A percentile compares a stretch with the other conserved stretches of the same genome.
Conservation (phyloP, 2,888 invertebrate genomes). For the Lasiommata megera region DNA sequence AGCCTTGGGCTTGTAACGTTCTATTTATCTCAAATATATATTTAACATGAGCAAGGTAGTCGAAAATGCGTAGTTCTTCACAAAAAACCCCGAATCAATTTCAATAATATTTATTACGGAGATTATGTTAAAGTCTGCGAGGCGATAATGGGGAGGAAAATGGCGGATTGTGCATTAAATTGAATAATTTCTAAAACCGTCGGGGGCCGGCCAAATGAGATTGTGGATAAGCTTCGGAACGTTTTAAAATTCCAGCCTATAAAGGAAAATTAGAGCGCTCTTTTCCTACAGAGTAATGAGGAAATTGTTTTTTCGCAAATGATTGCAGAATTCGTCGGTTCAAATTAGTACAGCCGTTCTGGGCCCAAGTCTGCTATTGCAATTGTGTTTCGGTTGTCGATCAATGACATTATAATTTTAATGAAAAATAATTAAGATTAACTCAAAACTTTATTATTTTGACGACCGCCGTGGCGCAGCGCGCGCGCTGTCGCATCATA, state of each 20-base stretch:
- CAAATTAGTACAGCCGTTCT: no score
- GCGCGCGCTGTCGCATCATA: no score
- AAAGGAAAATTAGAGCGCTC: conserved; percentile 25
- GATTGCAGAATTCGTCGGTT: not conserved
- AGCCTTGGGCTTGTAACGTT: no score
- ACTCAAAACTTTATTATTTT: no score
- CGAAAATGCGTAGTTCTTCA: not conserved
- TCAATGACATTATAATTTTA: no score
- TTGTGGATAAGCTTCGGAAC: conserved; percentile 52
- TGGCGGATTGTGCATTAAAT: conserved; percentile 61
- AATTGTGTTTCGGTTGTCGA: no score
- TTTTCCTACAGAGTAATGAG: conserved; percentile 11
- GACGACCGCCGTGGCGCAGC: no score
- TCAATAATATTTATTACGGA: conserved; percentile 47
- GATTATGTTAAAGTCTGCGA: conserved; percentile 50
- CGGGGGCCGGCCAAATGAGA: conserved; percentile 62
- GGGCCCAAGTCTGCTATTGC: no score
- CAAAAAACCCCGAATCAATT: conserved; percentile 34
- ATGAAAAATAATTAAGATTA: no score
- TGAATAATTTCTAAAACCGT: conserved; percentile 60
- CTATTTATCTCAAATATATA: not conserved
- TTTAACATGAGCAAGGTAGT: not conserved
- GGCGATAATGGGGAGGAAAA: conserved; percentile 61
- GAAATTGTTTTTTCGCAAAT: conserved; percentile 12
- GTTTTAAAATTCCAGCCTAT: conserved; percentile 45